Conservation (phyloP, 2,888 invertebrate species). For the Phanerotoma sp. region DNA sequence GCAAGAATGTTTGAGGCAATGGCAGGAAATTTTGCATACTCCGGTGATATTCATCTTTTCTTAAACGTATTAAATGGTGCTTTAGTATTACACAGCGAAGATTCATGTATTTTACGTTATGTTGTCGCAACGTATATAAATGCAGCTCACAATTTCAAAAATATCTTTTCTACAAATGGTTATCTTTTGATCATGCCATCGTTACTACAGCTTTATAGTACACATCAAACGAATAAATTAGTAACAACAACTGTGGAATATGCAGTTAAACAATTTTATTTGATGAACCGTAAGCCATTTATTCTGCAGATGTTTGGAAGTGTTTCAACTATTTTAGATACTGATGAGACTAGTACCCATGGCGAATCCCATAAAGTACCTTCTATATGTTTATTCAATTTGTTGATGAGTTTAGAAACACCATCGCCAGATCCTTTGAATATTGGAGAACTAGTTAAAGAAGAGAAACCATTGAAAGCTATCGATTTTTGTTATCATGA, state of each 20-base stretch:
- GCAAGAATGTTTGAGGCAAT: slow-evolving; percentile 97
- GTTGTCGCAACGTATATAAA: slow-evolving; percentile 98
- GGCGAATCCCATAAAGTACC: slow-evolving; percentile 94
- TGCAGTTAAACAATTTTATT: slow-evolving; percentile 97
- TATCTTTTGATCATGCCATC: slow-evolving; percentile 98
- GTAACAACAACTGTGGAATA: slow-evolving; percentile 96
- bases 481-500: slow-evolving; percentile 99
- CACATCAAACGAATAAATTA: slow-evolving; percentile 95
- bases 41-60: slow-evolving; percentile 96
- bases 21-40: slow-evolving; percentile 96
- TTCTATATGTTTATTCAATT: slow-evolving; percentile 87
- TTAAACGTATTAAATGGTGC: slow-evolving; percentile 97
- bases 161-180: slow-evolving; percentile 96
- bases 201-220: slow-evolving; percentile 92
- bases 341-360: slow-evolving; percentile 81
- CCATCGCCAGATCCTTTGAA: slow-evolving; percentile 93
- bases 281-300: slow-evolving; percentile 97
- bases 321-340: slow-evolving; percentile 93
- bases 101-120: slow-evolving; percentile 90
- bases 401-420: slow-evolving; percentile 88
- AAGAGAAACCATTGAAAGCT: slow-evolving; percentile 87
- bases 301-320: slow-evolving; percentile 99
- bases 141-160: slow-evolving; percentile 97
- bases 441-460: slow-evolving; percentile 89
- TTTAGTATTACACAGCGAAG: slow-evolving; percentile 94